These are phyloP conservation scores for Trichechus manatus DNA, from an alignment of 2,113 vertebrate species.

Conservation along the genomic window DNA sequence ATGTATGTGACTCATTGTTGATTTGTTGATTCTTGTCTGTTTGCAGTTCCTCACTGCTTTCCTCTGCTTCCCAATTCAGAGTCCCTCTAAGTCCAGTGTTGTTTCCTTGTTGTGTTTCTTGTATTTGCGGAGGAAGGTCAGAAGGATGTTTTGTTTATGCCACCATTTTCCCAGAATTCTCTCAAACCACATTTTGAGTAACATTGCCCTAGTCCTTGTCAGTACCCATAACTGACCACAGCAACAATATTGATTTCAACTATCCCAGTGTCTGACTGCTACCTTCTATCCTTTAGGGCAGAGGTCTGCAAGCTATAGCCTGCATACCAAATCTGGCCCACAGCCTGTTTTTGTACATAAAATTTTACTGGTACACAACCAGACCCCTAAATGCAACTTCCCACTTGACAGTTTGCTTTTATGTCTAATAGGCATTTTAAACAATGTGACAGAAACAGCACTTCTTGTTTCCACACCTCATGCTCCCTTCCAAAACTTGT, in stretches of 20 bases:
- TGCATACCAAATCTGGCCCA: not conserved
- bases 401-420: not conserved
- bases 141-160: no score
- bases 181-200: not conserved
- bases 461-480: not conserved
- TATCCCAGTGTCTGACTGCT: not conserved
- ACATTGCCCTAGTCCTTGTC: not conserved
- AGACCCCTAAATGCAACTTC: not conserved
- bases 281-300: not conserved
- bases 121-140: no score
- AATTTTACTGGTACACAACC: no score
- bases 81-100: no score
- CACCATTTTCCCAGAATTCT: no score
- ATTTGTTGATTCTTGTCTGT: no score
- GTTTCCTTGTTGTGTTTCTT: no score
- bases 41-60: no score
- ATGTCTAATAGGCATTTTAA: not conserved
- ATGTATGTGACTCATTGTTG: no score
- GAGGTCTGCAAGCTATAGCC: not conserved
- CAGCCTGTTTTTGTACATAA: no score
- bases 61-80: no score
- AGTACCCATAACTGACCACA: not conserved
- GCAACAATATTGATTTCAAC: not conserved
- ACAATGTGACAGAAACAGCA: not conserved
- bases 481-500: not conserved